These are phyloP conservation scores for Euclidia mi DNA, from an alignment of 2,888 invertebrate species.

Conservation along the genomic window DNA sequence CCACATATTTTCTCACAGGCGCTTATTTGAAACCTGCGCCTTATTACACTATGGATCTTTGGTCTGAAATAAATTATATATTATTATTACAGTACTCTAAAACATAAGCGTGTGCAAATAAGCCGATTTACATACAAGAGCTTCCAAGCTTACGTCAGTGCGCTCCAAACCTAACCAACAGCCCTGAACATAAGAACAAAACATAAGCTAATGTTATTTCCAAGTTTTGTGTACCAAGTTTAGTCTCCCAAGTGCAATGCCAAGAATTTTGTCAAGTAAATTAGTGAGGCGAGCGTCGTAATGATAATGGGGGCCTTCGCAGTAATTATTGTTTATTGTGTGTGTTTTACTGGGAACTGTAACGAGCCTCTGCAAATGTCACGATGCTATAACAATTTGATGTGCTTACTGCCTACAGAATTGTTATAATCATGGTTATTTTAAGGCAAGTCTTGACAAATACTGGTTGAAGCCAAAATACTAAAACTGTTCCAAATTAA, in stretches of 20 bases:
- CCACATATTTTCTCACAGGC: no score
- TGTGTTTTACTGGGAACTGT: conserved; percentile 15
- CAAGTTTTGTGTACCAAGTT: conserved; percentile 18
- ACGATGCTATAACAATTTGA: conserved; percentile 1
- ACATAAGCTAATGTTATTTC: conserved; percentile 21
- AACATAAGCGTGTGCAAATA: conserved; percentile 1
- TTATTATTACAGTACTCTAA: no score
- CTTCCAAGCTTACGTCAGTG: neutral
- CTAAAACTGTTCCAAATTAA: no score
- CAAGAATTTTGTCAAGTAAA: conserved; percentile 33
- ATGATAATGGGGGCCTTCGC: conserved; percentile 29
- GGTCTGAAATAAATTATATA: no score
- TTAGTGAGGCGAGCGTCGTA: conserved; percentile 22
- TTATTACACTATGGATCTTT: no score
- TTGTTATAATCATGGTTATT: conserved; percentile 2
- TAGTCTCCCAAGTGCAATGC: conserved; percentile 24
- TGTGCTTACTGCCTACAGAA: neutral
- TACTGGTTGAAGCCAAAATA: no score
- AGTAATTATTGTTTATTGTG: conserved; percentile 31
- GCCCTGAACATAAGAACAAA: conserved; percentile 9
- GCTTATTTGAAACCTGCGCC: no score
- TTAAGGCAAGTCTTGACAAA: neutral
- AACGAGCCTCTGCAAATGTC: conserved; percentile 2
- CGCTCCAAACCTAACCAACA: neutral
- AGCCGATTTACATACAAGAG: conserved; percentile 2